Evolutionary conservation across 2,888 invertebrate species (phyloP).

Genomic region (Hyles lineata): DNA sequence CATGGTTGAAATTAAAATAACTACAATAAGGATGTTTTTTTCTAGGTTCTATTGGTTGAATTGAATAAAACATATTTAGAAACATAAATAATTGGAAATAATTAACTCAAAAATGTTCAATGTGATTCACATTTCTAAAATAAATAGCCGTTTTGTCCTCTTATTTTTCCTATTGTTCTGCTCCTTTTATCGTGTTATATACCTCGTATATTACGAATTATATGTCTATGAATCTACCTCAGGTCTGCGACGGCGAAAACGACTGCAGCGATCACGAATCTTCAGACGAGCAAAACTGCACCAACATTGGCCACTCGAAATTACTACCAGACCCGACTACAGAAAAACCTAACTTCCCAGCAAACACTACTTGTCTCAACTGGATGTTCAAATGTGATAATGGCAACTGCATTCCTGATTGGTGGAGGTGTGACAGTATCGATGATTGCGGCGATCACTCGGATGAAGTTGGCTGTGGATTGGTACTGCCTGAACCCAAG

Average conservation of each 20-base stretch:
- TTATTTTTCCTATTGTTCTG: too few relatives aligned
- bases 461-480: conserved; percentile 88
- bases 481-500: conserved; percentile 53
- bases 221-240: not conserved
- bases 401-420: conserved; percentile 89
- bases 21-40: too few relatives aligned
- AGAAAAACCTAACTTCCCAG: conserved; percentile 59
- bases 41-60: too few relatives aligned
- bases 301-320: conserved; percentile 63
- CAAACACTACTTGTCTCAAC: conserved; percentile 84
- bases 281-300: conserved; percentile 90
- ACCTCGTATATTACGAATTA: too few relatives aligned
- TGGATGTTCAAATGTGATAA: conserved; percentile 92
- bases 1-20: too few relatives aligned
- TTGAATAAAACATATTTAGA: not conserved
- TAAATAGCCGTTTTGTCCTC: too few relatives aligned
- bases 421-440: conserved; percentile 92
- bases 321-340: conserved; percentile 58
- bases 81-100: too few relatives aligned
- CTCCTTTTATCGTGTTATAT: too few relatives aligned
- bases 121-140: too few relatives aligned
- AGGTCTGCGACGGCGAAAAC: conserved; percentile 88
- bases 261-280: conserved; percentile 88
- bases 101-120: too few relatives aligned
- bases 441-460: conserved; percentile 91